Conservation (phyloP, 2,113 vertebrate genomes). For the Dipodomys ordii region DNA sequence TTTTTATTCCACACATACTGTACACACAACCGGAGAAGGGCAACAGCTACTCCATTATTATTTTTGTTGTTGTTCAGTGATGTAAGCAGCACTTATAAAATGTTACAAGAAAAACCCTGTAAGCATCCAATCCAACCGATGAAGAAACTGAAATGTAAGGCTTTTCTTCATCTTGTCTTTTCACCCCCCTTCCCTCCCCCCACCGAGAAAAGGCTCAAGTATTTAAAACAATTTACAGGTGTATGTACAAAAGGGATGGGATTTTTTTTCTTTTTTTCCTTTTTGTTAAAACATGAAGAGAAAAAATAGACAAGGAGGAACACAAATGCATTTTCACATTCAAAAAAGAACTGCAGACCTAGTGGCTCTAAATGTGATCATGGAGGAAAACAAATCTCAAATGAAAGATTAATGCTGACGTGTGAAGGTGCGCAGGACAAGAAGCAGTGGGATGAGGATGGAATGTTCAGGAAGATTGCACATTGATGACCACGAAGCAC, state of each 20-base stretch:
- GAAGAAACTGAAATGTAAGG: slow-evolving; percentile 99
- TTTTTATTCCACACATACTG: slow-evolving; percentile 94
- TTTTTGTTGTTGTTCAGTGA: slow-evolving; percentile 94
- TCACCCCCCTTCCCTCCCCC: slow-evolving; percentile 87
- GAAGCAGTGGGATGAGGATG: slow-evolving; percentile 92
- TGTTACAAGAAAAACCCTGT: slow-evolving; percentile 99
- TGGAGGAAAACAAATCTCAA: slow-evolving; percentile 77
- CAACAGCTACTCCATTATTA: slow-evolving; percentile 95
- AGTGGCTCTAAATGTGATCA: slow-evolving; percentile 96
- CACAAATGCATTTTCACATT: slow-evolving; percentile 95
- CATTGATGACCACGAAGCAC: slow-evolving; percentile 94
- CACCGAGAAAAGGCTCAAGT: slow-evolving; percentile 98
- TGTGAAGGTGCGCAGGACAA: slow-evolving; percentile 86
- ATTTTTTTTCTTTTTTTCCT: slow-evolving; percentile 85
- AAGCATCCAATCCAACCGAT: slow-evolving; percentile 96
- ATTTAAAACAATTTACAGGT: slow-evolving; percentile 99
- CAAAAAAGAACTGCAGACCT: slow-evolving; percentile 90
- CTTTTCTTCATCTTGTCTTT: slow-evolving; percentile 99
- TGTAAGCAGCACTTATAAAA: slow-evolving; percentile 99
- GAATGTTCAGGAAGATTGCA: slow-evolving; percentile 99
- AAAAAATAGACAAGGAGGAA: slow-evolving; percentile 90
- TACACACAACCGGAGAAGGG: slow-evolving; percentile 92
- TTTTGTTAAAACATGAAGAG: slow-evolving; percentile 92
- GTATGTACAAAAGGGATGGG: slow-evolving; percentile 97
- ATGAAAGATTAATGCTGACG: slow-evolving; percentile 89